A percentile compares a stretch with the other conserved stretches of the same genome.
These are phyloP conservation scores for Urechis unicinctus DNA, from an alignment of 2,888 invertebrate species.

Conservation along the genomic window DNA sequence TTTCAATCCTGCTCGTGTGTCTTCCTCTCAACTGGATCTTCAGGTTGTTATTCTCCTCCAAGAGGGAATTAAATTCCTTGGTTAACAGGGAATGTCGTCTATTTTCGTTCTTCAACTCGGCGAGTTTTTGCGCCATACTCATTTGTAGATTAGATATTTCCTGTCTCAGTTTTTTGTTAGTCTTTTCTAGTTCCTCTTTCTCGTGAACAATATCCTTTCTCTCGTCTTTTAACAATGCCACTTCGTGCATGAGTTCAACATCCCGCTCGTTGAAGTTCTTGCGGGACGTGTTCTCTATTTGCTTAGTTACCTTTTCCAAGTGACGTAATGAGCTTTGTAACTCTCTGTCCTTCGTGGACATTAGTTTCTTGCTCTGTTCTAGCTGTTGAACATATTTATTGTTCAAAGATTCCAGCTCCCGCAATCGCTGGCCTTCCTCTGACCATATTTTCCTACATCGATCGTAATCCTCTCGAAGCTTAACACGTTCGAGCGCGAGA, in stretches of 20 bases:
- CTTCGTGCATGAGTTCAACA: slow-evolving; percentile 13
- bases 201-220: neutral
- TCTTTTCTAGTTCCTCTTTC: slow-evolving; percentile 3
- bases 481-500: neutral
- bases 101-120: slow-evolving; percentile 13
- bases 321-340: neutral
- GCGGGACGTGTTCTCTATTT: slow-evolving; percentile 4
- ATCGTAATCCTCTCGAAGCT: neutral
- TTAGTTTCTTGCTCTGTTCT: neutral
- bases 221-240: slow-evolving; percentile 10
- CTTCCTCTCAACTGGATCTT: too few species aligned
- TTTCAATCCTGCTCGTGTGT: too few species aligned
- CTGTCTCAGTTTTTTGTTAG: neutral
- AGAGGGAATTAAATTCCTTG: slow-evolving; percentile 16
- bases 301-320: neutral
- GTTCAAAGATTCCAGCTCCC: neutral
- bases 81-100: slow-evolving; percentile 15
- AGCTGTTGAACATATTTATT: too few species aligned
- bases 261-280: slow-evolving; percentile 7
- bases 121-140: slow-evolving; percentile 2
- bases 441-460: neutral
- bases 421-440: neutral
- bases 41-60: slow-evolving; percentile 15
- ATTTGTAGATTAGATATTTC: slow-evolving; percentile 6
- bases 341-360: neutral